A percentile compares a stretch with the other conserved stretches of the same genome.
These are phyloP conservation scores for human (Homo sapiens) DNA, from an alignment of 2,113 vertebrate genomes.

Conservation along the genomic window DNA sequence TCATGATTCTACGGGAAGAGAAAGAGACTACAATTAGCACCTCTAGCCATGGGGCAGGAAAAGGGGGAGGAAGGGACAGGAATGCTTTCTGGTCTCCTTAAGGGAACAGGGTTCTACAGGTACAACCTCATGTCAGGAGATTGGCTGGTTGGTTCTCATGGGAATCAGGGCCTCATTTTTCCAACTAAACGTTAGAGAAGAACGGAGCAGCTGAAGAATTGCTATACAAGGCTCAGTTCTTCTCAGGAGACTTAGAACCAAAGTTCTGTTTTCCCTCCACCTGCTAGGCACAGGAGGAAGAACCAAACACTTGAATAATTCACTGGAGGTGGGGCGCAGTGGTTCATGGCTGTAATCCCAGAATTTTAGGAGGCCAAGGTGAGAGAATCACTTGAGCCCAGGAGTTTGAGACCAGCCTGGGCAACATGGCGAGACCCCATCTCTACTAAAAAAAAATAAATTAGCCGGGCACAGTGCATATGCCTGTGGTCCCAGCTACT, in stretches of 20 bases:
- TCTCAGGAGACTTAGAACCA: not conserved
- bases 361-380: too few relatives aligned
- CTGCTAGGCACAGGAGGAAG: not conserved
- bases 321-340: not conserved
- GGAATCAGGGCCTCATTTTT: not conserved
- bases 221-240: not conserved
- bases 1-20: constrained; percentile 91
- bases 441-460: too few relatives aligned
- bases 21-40: constrained; percentile 52
- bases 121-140: not conserved
- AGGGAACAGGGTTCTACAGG: not conserved
- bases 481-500: too few relatives aligned
- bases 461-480: too few relatives aligned
- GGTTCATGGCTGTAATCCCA: too few relatives aligned
- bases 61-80: not conserved
- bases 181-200: not conserved
- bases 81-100: not conserved
- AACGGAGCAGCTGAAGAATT: not conserved
- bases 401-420: too few relatives aligned
- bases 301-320: not conserved
- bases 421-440: too few relatives aligned
- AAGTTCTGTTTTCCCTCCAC: not conserved
- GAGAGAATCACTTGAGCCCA: too few relatives aligned
- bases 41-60: not conserved
- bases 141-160: not conserved